These are phyloP conservation scores for Anaspis maculata DNA, from an alignment of 2,888 invertebrate species.

Conservation along the genomic window DNA sequence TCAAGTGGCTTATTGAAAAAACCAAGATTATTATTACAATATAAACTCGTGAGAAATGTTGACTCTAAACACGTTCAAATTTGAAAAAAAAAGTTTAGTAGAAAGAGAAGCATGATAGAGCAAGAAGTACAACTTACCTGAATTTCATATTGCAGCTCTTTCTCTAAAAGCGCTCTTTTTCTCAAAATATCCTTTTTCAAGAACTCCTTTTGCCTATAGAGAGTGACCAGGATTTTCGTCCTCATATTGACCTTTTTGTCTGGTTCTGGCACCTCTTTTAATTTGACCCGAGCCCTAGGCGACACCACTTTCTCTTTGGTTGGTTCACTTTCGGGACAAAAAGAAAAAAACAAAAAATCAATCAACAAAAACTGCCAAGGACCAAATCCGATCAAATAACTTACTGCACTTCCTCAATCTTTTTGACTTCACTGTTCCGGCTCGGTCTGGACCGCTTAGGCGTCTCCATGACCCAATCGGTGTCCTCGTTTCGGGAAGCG, in stretches of 20 bases:
- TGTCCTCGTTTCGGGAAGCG: constrained; percentile 37
- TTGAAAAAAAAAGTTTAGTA: too few species aligned
- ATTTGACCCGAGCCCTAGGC: constrained; percentile 33
- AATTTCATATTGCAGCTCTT: constrained; percentile 83
- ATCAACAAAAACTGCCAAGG: constrained; percentile 4
- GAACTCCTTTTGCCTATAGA: constrained; percentile 83
- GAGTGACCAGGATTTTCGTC: constrained; percentile 61
- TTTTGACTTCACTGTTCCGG: constrained; percentile 29
- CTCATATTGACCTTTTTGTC: constrained; percentile 49
- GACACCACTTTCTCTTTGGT: constrained; percentile 31
- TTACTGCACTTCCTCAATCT: constrained; percentile 33
- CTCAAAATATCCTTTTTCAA: constrained; percentile 90
- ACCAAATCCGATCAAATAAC: constrained; percentile 16
- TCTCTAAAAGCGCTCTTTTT: constrained; percentile 80
- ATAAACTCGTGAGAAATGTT: too few species aligned
- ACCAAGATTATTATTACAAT: too few species aligned
- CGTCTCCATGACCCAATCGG: constrained; percentile 44
- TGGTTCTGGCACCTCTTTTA: constrained; percentile 40
- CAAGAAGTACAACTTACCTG: constrained; percentile 61
- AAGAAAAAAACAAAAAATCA: constrained; percentile 4
- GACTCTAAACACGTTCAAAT: too few species aligned
- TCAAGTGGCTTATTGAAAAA: too few species aligned
- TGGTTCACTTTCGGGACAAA: constrained; percentile 8
- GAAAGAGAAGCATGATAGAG: too few species aligned
- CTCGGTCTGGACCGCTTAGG: constrained; percentile 37